phyloP scores from a whole-genome alignment of 2,888 invertebrate species.

The Coleophora flavipennella region DNA sequence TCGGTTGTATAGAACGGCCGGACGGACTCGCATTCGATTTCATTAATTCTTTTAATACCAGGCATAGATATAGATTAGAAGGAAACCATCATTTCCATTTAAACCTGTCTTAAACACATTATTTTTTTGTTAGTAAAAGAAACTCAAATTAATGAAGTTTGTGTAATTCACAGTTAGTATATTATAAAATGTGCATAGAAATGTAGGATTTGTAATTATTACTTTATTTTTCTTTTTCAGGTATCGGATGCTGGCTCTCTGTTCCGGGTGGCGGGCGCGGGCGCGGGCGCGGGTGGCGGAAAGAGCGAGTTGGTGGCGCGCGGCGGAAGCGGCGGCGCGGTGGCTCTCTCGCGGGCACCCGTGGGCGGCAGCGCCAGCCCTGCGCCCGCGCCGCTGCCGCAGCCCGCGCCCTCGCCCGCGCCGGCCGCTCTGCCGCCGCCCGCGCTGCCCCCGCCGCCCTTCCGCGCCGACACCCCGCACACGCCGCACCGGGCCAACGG shows the following conservation, averaged over 20 bases:
- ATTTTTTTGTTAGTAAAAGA: too few species aligned
- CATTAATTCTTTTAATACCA: too few species aligned
- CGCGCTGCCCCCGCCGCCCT: slow-evolving; percentile 76
- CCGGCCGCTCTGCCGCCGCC: slow-evolving; percentile 78
- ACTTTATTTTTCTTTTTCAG: slow-evolving; percentile 31
- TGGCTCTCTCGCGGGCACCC: slow-evolving; percentile 74
- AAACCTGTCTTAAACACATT: too few species aligned
- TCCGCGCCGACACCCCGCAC: slow-evolving; percentile 66
- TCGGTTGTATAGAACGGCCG: too few species aligned
- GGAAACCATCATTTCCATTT: too few species aligned
- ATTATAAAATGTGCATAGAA: too few species aligned
- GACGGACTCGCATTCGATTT: too few species aligned
- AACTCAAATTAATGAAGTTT: too few species aligned
- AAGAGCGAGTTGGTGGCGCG: slow-evolving; percentile 74
- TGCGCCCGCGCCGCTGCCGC: slow-evolving; percentile 77
- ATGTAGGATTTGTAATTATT: not conserved
- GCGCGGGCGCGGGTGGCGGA: slow-evolving; percentile 79
- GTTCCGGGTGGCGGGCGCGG: slow-evolving; percentile 75
- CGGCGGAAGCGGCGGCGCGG: slow-evolving; percentile 76
- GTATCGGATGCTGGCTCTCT: slow-evolving; percentile 60
- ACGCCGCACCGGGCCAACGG: slow-evolving; percentile 52
- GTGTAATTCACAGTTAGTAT: too few species aligned
- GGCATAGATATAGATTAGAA: too few species aligned
- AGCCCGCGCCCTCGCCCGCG: slow-evolving; percentile 80
- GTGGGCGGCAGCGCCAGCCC: slow-evolving; percentile 75